Evolutionary conservation across 1,140 invertebrate species (phyloP).

Genomic region (Bicyclus anynana): DNA sequence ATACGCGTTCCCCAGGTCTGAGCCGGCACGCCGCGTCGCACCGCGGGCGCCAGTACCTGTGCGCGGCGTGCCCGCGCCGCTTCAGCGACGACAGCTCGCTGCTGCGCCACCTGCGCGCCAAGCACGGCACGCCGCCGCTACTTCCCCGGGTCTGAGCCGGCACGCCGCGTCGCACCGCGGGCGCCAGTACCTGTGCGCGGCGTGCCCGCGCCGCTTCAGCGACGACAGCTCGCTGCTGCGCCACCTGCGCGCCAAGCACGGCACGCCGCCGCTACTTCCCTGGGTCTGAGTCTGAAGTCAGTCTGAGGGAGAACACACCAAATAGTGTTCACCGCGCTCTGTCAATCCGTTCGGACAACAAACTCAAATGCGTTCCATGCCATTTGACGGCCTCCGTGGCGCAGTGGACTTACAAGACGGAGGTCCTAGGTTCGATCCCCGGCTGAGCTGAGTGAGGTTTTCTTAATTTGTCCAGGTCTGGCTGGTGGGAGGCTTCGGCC

Average conservation of each 20-base stretch:
- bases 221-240: slow-evolving; percentile 84
- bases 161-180: slow-evolving; percentile 85
- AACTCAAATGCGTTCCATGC: no score
- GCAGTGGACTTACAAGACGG: no score
- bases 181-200: slow-evolving; percentile 81
- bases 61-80: slow-evolving; percentile 81
- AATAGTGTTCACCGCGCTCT: no score
- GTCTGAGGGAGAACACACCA: no score
- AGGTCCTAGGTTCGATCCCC: no score
- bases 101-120: slow-evolving; percentile 73
- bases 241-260: slow-evolving; percentile 56
- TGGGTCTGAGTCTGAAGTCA: slow-evolving; percentile 82
- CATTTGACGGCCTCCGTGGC: no score
- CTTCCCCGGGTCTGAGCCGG: slow-evolving; percentile 81
- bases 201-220: slow-evolving; percentile 83
- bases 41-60: slow-evolving; percentile 81
- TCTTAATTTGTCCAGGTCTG: no score
- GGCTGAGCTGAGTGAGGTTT: no score
- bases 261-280: slow-evolving; percentile 21
- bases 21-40: slow-evolving; percentile 85
- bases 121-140: slow-evolving; percentile 22
- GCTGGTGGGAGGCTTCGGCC: no score
- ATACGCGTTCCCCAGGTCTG: slow-evolving; percentile 79
- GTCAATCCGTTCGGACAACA: no score
- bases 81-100: slow-evolving; percentile 85